Evolutionary conservation across 2,888 invertebrate genomes (phyloP), one percentile per base, ranked within the genome.

Genomic region (Saturnia japonica): DNA sequence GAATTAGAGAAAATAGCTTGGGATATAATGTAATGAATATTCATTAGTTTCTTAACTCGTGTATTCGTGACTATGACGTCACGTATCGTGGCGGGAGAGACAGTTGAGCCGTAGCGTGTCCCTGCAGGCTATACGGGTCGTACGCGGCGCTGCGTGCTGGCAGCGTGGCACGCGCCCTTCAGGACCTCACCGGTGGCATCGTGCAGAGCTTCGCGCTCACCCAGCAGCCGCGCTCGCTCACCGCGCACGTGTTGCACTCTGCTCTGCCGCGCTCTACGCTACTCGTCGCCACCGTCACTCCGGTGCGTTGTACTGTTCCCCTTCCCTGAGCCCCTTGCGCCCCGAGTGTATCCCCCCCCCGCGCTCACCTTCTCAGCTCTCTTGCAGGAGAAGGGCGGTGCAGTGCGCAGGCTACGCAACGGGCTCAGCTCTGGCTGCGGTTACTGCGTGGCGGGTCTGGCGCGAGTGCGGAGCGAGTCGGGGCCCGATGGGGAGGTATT

Each of bases 171-270:
- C 94, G 96, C 82, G 96, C 96, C 14, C 94, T 96, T 77, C 96
- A 96, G 87, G 96, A 96, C 83, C 91, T 97, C 75, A 96, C 96
- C 7, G 97, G 97, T 67, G 97, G 97, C 70, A 95, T 97, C 76
- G 96, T 96, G 75, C 97, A 97, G 90, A 96, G 96, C 87, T 96
- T 96, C 88, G 93, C 95, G 70, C 93, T 96, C 74, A 95, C 95
- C 71, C 94, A 95, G 73, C 95, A 95, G 84, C 95, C 96, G 81
- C 94, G 95, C 73, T 95, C 95, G 82, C 94, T 96, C 74, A 95
- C 96, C 43, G 95, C 95, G 83, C 96, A 95, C 91, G 95, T 95
- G 78, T 91, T 96, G 70, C 95, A 95, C 86, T 95, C 96, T 73
- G 96, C 96, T 73, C 95, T 96, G 78, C 96, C 96, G 72, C 92